Evolutionary conservation across 2,797 vertebrate species (phyloP), one percentile per base, ranked within the genome.

Genomic region (Pangasius sanitwongsei): DNA sequence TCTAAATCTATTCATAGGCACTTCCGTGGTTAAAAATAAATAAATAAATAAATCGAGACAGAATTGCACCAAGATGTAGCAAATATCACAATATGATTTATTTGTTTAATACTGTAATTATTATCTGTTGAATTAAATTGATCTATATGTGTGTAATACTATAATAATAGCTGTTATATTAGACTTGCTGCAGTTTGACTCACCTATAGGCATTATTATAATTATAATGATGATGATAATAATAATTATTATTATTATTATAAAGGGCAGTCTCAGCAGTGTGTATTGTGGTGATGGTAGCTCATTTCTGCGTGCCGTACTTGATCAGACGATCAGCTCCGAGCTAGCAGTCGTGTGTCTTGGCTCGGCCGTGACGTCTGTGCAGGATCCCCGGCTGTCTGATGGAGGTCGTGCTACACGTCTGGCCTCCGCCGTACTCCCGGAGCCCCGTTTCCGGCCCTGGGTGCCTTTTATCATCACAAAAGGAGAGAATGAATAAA

Each of bases 401-500:
- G 82, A 15, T 15, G 13, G 70, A 63, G 87, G 70, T 61, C 16
- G 31, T 9, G 41, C 72, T 87, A 82, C n/a, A 92, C 90, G 92
- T 92, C 92, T 93, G 92, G 93, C 94, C 94, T 94, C 91, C 92
- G 83, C 78, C 92, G 94, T 93, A 95, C 95, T 94, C 95, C 92
- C 59, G 18, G 82, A 95, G 95, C 95, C 94, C 93, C 94, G 93
- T 94, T 95, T 95, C 63, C 65, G 18, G 65, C 44, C 95, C 95
- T 93, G 94, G 63, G 94, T 95, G 93, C 94, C 91, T 94, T 96
- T 97, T 96, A 96, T 96, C 96, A 96, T 97, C 95, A 97, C 96
- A 97, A 97, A 96, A 89, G 94, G 94, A 93, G 93, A 95, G 96
- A 96, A 96, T 96, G 95, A 95, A 96, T 97, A 95, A 96, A 96